Evolutionary conservation across 2,888 invertebrate species (phyloP), one percentile per base, ranked within the genome.

Genomic region (Ormyrus pomaceus): DNA sequence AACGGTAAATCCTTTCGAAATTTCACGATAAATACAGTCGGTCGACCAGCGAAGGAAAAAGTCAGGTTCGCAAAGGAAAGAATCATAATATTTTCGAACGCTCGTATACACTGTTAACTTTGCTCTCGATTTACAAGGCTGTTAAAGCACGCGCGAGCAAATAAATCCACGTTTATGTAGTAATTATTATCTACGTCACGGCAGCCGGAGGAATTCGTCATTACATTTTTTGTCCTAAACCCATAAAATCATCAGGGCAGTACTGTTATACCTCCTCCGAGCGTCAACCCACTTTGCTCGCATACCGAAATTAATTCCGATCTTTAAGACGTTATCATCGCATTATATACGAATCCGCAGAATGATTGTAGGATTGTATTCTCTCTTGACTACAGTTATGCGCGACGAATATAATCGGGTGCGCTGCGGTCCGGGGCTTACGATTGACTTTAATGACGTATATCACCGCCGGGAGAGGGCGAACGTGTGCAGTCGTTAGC

Each of bases 391-490:
- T 71, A 66, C 73, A 79, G 79, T 73, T 79, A 79, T 50, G 56
- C 53, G 56, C 61, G 68, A 69, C 69, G 69, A 71, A 65, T 51
- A 71, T 73, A 79, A 73, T 79, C 73, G 79, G 62, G 50, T 69
- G 53, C 55, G 70, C 56, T 61, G 55, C 19, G 10, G 61, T 11
- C 66, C 53, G 46, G 46, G 68, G 62, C 73, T 78, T 62, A 73
- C 68, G 79, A 79, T 79, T 79, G 73, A 79, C 79, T 79, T 79
- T 79, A 79, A 79, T 79, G 73, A 79, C 62, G 50, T 69, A 50
- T 73, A 68, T 79, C 61, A 50, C 58, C n/a, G 48, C 7, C 46
- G 48, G 10, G 34, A 75, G 55, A 59, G 9, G 13, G 64, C 62
- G 46, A 11, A 51, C 59, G 53, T 45, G 70, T 56, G 45, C 51